A percentile compares a stretch with the other conserved stretches of the same genome.
Evolutionary conservation across 2,113 vertebrate species (phyloP).

Genomic region (Burhinus bistriatus): DNA sequence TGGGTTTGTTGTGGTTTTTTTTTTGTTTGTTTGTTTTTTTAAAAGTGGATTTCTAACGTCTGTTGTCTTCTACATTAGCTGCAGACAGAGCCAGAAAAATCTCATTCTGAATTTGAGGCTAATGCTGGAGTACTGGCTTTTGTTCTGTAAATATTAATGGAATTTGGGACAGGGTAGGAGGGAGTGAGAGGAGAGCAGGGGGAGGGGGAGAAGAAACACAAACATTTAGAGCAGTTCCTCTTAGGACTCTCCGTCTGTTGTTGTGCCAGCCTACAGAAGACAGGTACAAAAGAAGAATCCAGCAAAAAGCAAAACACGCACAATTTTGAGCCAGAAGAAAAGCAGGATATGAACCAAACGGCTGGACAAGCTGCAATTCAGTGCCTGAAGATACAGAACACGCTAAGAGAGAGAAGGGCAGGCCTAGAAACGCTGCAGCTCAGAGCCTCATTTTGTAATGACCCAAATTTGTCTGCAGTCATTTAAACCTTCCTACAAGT

Average conservation of each 20-base stretch:
- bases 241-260: neutral
- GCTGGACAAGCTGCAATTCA: neutral
- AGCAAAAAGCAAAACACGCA: neutral
- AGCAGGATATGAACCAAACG: neutral
- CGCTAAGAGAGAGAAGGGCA: neutral
- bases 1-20: neutral
- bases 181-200: neutral
- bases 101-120: slow-evolving; percentile 19
- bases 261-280: neutral
- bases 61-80: neutral
- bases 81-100: slow-evolving; percentile 36
- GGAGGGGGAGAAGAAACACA: neutral
- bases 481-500: neutral
- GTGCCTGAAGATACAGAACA: neutral
- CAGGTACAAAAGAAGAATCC: neutral
- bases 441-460: neutral
- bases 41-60: slow-evolving; percentile 5
- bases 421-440: neutral
- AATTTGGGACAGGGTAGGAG: neutral
- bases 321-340: neutral
- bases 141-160: slow-evolving; percentile 34
- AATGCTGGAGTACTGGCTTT: slow-evolving; percentile 7
- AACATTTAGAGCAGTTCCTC: neutral
- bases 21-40: neutral
- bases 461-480: neutral